phyloP scores from a whole-genome alignment of 30 jellyfish, hydroid and myxozoan species.

The Pseudorhiza aurosa region DNA sequence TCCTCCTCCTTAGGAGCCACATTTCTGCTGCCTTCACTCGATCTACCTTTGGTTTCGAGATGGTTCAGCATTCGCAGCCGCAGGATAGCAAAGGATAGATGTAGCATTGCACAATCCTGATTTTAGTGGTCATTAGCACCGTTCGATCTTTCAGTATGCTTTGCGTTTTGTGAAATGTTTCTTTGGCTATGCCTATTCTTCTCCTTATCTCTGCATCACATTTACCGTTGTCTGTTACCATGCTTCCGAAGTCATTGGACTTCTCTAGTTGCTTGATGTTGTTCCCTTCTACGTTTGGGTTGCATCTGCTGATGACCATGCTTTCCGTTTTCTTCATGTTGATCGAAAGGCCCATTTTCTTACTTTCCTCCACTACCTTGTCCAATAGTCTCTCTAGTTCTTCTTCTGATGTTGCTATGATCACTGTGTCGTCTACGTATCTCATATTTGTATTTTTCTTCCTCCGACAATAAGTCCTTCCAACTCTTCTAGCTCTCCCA shows the following conservation, averaged over 20 bases:
- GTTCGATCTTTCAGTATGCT: slow-evolving; percentile 1
- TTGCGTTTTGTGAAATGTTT: slow-evolving; percentile 4
- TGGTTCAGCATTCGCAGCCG: slow-evolving; percentile 19
- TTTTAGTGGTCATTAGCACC: not conserved
- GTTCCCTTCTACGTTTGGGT: slow-evolving; percentile 7
- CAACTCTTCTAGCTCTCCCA: slow-evolving; percentile 12
- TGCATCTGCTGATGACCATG: slow-evolving; percentile 3
- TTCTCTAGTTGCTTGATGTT: slow-evolving; percentile 3
- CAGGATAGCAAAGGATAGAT: not conserved
- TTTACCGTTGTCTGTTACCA: not conserved
- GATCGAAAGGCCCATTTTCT: not conserved
- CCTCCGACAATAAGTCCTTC: slow-evolving; percentile 12
- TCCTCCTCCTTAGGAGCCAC: slow-evolving; percentile 3
- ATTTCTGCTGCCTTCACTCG: not conserved
- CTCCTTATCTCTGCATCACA: slow-evolving; percentile 6
- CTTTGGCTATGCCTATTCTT: slow-evolving; percentile 1
- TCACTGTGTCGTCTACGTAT: slow-evolving; percentile 39
- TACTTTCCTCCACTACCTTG: slow-evolving; percentile 20
- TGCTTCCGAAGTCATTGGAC: not conserved
- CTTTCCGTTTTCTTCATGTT: not conserved
- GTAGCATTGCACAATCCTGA: slow-evolving; percentile 1
- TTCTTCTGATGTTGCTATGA: slow-evolving; percentile 31
- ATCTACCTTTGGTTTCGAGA: not conserved
- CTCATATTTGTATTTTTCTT: not conserved
- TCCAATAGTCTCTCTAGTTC: slow-evolving; percentile 5